These are phyloP conservation scores for Argyresthia goedartella DNA, from an alignment of 2,888 invertebrate species.

Conservation along the genomic window DNA sequence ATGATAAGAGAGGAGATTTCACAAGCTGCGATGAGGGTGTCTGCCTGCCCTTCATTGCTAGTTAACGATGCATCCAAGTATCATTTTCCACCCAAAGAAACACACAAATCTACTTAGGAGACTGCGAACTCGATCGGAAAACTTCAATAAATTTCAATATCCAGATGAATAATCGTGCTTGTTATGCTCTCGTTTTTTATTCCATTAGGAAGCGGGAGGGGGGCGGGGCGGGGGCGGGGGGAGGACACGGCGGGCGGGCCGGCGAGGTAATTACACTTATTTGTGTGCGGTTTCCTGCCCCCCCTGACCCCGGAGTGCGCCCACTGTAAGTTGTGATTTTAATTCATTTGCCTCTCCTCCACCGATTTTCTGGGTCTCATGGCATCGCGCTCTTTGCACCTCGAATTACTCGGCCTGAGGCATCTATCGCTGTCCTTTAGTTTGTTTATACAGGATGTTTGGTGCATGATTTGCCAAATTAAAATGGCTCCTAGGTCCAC, in stretches of 20 bases:
- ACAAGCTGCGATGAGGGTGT: too few species aligned
- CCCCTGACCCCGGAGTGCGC: slow-evolving; percentile 17
- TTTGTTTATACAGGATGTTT: slow-evolving; percentile 1
- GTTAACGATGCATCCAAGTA: too few species aligned
- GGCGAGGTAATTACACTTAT: slow-evolving; percentile 55
- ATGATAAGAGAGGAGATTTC: too few species aligned
- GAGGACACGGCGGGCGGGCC: slow-evolving; percentile 21
- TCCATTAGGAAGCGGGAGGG: slow-evolving; percentile 31
- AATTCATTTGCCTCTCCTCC: slow-evolving; percentile 41
- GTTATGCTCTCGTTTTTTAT: slow-evolving; percentile 21
- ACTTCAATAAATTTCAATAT: too few species aligned
- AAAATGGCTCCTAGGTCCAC: too few species aligned
- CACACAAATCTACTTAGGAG: too few species aligned
- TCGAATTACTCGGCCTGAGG: slow-evolving; percentile 63
- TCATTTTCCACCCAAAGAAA: too few species aligned
- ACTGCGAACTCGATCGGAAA: too few species aligned
- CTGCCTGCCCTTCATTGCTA: too few species aligned
- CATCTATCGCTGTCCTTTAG: slow-evolving; percentile 51
- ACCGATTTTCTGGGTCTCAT: slow-evolving; percentile 17
- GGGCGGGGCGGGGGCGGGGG: too few species aligned
- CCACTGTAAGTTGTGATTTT: slow-evolving; percentile 62
- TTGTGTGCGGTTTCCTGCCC: slow-evolving; percentile 59
- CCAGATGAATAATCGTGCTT: neutral
- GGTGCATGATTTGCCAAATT: too few species aligned
- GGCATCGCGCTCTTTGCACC: slow-evolving; percentile 50